These are phyloP conservation scores for Epinephelus malabaricus DNA, from an alignment of 2,797 vertebrate genomes.

Conservation along the genomic window DNA sequence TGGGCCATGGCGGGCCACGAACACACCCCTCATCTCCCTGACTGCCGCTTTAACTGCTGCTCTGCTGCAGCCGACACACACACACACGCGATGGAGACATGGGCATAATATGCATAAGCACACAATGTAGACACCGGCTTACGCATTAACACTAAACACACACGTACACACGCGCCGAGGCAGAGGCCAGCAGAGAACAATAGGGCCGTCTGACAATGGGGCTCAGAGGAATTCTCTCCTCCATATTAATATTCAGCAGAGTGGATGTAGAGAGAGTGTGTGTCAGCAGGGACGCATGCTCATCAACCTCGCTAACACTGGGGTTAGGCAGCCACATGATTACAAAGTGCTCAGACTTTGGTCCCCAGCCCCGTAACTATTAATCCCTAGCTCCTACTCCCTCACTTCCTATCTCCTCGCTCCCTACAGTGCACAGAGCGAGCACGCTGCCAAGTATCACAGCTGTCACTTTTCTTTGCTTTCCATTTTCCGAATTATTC, in stretches of 20 bases:
- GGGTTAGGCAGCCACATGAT: slow-evolving; percentile 81
- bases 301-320: slow-evolving; percentile 81
- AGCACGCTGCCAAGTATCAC: slow-evolving; percentile 69
- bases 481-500: slow-evolving; percentile 70
- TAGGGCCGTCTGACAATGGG: slow-evolving; percentile 79
- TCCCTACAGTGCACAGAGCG: slow-evolving; percentile 50
- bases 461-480: slow-evolving; percentile 78
- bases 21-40: slow-evolving; percentile 71
- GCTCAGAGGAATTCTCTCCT: slow-evolving; percentile 79
- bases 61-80: slow-evolving; percentile 59
- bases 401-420: slow-evolving; percentile 64
- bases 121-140: slow-evolving; percentile 67
- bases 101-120: slow-evolving; percentile 78
- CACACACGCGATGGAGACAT: slow-evolving; percentile 60
- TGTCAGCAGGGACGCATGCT: slow-evolving; percentile 80
- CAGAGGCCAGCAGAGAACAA: slow-evolving; percentile 82
- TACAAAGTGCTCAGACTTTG: slow-evolving; percentile 81
- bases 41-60: slow-evolving; percentile 72
- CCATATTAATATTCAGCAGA: slow-evolving; percentile 83
- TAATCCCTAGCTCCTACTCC: slow-evolving; percentile 72
- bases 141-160: slow-evolving; percentile 69
- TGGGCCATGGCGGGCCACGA: slow-evolving; percentile 62
- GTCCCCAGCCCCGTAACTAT: slow-evolving; percentile 73
- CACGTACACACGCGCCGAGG: slow-evolving; percentile 42
- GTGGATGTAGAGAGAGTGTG: slow-evolving; percentile 72